These are phyloP conservation scores for Phytoseiulus persimilis DNA, from an alignment of 2,888 invertebrate species.

Conservation along the genomic window DNA sequence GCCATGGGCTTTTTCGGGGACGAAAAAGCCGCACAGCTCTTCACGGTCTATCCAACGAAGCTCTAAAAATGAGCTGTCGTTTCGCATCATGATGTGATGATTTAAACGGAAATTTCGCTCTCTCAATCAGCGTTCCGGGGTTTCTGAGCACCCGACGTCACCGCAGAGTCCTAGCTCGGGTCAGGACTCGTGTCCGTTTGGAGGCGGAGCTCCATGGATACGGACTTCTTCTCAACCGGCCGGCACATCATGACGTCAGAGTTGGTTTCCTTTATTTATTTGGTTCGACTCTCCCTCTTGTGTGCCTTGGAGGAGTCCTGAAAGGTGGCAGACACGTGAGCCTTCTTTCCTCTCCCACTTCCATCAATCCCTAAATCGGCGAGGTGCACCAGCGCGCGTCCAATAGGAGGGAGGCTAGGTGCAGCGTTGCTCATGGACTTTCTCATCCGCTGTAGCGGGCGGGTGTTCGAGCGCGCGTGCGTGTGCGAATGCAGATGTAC, in stretches of 20 bases:
- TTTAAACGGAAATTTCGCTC: too few relatives aligned
- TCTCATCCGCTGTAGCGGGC: not conserved
- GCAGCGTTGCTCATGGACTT: not conserved
- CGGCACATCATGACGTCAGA: not conserved
- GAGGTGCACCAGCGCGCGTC: not conserved
- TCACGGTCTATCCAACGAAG: too few relatives aligned
- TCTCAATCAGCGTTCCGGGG: too few relatives aligned
- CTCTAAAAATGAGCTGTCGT: too few relatives aligned
- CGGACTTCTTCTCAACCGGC: too few relatives aligned
- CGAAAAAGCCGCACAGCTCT: too few relatives aligned
- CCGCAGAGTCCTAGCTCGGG: too few relatives aligned
- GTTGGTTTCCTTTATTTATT: not conserved
- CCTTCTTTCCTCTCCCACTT: not conserved
- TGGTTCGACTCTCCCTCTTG: not conserved
- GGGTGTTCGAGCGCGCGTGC: not conserved
- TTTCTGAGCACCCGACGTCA: too few relatives aligned
- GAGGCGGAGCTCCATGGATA: too few relatives aligned
- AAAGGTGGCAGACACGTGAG: not conserved
- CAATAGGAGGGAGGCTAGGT: not conserved
- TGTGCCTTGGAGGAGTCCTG: not conserved
- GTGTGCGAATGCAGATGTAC: not conserved
- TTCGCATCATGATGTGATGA: too few relatives aligned
- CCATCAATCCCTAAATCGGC: not conserved
- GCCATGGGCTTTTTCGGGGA: too few relatives aligned
- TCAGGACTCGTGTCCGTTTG: too few relatives aligned